These are phyloP conservation scores for Sinelater perroti DNA, from an alignment of 2,888 invertebrate genomes.

Conservation along the genomic window DNA sequence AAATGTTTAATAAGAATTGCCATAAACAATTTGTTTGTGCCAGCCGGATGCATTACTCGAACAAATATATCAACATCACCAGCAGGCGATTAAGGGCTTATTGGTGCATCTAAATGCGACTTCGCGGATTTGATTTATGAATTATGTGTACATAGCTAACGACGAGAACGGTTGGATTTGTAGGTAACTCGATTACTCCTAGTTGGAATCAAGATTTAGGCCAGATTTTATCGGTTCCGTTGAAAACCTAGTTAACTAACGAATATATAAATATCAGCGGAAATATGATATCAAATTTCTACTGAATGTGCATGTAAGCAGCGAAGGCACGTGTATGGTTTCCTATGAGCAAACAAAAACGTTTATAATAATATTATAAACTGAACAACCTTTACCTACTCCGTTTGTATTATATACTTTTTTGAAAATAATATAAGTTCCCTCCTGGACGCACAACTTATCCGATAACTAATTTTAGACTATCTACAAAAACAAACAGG, in stretches of 20 bases:
- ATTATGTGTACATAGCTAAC: conserved; percentile 14
- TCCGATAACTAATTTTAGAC: not conserved
- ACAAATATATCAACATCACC: conserved; percentile 23
- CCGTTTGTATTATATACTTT: too few relatives aligned
- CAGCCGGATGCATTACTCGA: conserved; percentile 15
- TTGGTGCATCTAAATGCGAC: conserved; percentile 28
- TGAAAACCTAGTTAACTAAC: conserved; percentile 16
- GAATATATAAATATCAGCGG: conserved; percentile 16
- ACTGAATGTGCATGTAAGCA: too few relatives aligned
- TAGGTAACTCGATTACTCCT: conserved; percentile 18
- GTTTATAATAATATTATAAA: too few relatives aligned
- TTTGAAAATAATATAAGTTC: too few relatives aligned
- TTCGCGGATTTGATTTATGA: conserved; percentile 25
- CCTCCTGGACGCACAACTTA: not conserved
- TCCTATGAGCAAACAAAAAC: too few relatives aligned
- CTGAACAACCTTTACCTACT: too few relatives aligned
- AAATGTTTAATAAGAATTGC: not conserved
- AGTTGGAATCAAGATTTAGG: conserved; percentile 18
- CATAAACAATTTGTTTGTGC: conserved; percentile 17
- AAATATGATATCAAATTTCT: conserved; percentile 15
- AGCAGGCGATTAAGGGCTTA: conserved; percentile 21
- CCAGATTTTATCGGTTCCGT: conserved; percentile 13
- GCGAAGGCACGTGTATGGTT: too few relatives aligned
- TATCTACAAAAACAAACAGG: conserved; percentile 1
- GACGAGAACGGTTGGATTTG: conserved; percentile 19